phyloP scores from a whole-genome alignment of 2,888 invertebrate species.

The Meiosimyza platycephala region DNA sequence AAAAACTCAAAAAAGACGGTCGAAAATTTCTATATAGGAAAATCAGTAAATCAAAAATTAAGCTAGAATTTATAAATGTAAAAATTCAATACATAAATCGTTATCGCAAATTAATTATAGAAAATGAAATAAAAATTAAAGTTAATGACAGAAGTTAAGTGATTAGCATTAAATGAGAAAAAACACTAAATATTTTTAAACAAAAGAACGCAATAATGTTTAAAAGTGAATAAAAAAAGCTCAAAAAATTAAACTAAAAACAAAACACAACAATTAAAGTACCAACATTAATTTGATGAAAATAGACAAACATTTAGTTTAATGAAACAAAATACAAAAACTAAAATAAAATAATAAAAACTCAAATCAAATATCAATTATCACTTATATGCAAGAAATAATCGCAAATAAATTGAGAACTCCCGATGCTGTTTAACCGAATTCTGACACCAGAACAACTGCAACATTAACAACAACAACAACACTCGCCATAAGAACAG shows the following conservation, averaged over 20 bases:
- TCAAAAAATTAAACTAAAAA: background rate
- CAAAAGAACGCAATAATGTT: too few species aligned
- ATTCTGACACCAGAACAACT: background rate
- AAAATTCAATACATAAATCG: slow-evolving; percentile 17
- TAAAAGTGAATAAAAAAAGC: too few species aligned
- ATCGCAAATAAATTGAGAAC: too few species aligned
- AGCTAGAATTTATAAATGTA: slow-evolving; percentile 19
- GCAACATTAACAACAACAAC: slow-evolving; percentile 5
- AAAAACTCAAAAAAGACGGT: slow-evolving; percentile 26
- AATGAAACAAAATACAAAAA: slow-evolving; percentile 33
- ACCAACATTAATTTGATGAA: slow-evolving; percentile 36
- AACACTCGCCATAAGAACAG: background rate
- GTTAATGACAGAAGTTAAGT: too few species aligned
- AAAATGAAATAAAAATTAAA: background rate
- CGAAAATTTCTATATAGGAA: slow-evolving; percentile 25
- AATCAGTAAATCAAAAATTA: slow-evolving; percentile 26
- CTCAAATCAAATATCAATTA: slow-evolving; percentile 38
- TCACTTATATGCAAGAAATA: slow-evolving; percentile 21
- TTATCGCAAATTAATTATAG: slow-evolving; percentile 32
- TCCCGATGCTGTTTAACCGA: too few species aligned
- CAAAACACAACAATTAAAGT: slow-evolving; percentile 47
- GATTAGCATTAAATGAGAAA: too few species aligned
- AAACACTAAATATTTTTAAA: too few species aligned
- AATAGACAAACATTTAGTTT: slow-evolving; percentile 42
- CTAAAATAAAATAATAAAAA: slow-evolving; percentile 25